These are phyloP conservation scores for Leptarthrus brevirostris DNA, from an alignment of 2,888 invertebrate species.

Conservation along the genomic window DNA sequence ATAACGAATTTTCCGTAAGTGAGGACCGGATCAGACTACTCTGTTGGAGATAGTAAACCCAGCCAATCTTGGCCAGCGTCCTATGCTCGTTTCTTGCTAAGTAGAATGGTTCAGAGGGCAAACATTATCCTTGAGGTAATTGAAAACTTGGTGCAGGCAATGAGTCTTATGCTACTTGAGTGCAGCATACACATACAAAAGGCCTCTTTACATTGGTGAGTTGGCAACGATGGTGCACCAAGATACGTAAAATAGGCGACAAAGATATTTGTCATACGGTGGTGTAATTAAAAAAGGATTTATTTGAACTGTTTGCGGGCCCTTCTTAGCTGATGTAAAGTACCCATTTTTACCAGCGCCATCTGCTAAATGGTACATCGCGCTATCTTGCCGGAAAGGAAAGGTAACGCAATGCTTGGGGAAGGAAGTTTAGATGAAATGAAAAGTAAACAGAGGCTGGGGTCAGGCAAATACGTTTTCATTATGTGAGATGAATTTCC, in stretches of 20 bases:
- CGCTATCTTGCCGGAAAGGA: background rate
- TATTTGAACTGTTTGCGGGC: slow-evolving; percentile 11
- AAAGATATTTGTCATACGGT: background rate
- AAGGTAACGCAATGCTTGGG: background rate
- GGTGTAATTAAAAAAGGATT: slow-evolving; percentile 15
- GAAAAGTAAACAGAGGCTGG: background rate
- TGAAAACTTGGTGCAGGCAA: slow-evolving; percentile 9
- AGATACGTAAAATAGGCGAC: background rate
- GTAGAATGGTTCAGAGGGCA: background rate
- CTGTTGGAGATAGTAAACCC: background rate
- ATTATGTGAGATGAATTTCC: background rate
- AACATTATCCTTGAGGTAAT: background rate
- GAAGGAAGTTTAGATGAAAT: background rate
- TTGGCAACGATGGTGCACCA: background rate
- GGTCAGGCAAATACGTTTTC: background rate
- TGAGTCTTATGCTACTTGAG: background rate
- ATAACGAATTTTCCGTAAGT: slow-evolving; percentile 39
- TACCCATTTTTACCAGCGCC: background rate
- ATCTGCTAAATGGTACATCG: background rate
- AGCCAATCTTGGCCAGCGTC: background rate
- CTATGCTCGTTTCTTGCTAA: background rate
- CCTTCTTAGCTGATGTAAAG: background rate
- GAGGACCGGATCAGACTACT: background rate
- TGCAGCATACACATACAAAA: background rate
- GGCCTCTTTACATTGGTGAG: background rate